Evolutionary conservation across 2,888 invertebrate genomes (phyloP).

Genomic region (Hartigia nigra): DNA sequence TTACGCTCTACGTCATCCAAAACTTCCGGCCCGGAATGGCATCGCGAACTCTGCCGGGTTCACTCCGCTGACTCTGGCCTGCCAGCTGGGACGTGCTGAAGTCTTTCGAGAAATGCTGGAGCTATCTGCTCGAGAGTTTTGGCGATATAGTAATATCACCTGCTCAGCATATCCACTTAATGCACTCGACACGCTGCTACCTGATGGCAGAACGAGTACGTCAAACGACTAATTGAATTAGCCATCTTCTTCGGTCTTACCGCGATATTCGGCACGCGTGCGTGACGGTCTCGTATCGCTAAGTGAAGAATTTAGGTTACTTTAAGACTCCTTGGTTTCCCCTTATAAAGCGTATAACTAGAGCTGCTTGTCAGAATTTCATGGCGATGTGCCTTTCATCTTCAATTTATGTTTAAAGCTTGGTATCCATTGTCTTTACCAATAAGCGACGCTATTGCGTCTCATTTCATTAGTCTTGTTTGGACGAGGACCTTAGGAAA

Average conservation of each 20-base stretch:
- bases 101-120: slow-evolving; percentile 99
- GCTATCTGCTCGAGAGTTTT: slow-evolving; percentile 93
- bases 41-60: slow-evolving; percentile 89
- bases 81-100: slow-evolving; percentile 94
- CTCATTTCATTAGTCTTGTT: background rate
- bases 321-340: background rate
- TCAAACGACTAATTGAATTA: slow-evolving; percentile 27
- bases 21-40: slow-evolving; percentile 91
- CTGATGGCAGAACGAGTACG: slow-evolving; percentile 95
- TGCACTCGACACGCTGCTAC: slow-evolving; percentile 93
- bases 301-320: background rate
- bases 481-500: background rate
- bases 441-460: background rate
- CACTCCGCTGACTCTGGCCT: slow-evolving; percentile 95
- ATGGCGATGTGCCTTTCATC: background rate
- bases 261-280: background rate
- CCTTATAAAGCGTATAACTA: background rate
- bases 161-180: slow-evolving; percentile 98
- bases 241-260: background rate
- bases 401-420: background rate
- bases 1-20: slow-evolving; percentile 95
- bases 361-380: too few relatives aligned
- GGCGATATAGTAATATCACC: slow-evolving; percentile 98
- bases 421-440: background rate
- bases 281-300: background rate